Evolutionary conservation across 2,888 invertebrate genomes (phyloP).

Genomic region (Trissolcus japonicus): DNA sequence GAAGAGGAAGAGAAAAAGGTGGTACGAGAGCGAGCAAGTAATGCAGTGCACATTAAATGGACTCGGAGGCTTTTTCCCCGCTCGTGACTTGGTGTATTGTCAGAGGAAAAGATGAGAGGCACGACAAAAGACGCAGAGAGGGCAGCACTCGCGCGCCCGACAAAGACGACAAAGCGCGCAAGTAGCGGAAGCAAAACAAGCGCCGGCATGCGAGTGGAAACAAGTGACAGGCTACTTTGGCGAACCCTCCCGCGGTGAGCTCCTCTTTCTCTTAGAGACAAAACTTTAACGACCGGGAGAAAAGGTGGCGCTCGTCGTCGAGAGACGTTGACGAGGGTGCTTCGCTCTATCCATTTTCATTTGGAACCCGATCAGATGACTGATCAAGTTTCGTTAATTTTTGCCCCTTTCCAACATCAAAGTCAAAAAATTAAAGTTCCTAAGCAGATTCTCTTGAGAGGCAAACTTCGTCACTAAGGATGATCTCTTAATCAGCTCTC

Average conservation of each 20-base stretch:
- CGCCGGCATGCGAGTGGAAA: conserved; percentile 64
- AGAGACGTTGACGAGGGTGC: conserved; percentile 54
- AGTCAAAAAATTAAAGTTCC: too few relatives aligned
- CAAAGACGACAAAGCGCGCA: conserved; percentile 20
- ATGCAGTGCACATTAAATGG: conserved; percentile 45
- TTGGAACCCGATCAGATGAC: conserved; percentile 51
- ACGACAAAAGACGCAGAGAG: conserved; percentile 13
- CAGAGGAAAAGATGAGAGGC: conserved; percentile 7
- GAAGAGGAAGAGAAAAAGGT: conserved; percentile 7
- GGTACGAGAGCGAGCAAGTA: conserved; percentile 15
- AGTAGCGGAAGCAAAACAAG: conserved; percentile 53
- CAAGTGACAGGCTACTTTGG: conserved; percentile 64
- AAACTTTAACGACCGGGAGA: conserved; percentile 58
- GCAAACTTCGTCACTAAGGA: background rate
- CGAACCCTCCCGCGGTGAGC: conserved; percentile 54
- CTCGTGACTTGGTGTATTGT: conserved; percentile 42
- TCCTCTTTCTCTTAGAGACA: conserved; percentile 45
- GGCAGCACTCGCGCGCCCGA: conserved; percentile 7
- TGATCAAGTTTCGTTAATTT: conserved; percentile 55
- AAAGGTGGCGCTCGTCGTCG: conserved; percentile 48
- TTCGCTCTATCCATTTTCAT: conserved; percentile 52
- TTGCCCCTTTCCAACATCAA: too few relatives aligned
- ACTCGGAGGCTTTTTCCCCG: conserved; percentile 25
- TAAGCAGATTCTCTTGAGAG: background rate
- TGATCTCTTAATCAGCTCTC: background rate